These are phyloP conservation scores for Nephrotoma appendiculata DNA, from an alignment of 2,888 invertebrate species.

Conservation along the genomic window DNA sequence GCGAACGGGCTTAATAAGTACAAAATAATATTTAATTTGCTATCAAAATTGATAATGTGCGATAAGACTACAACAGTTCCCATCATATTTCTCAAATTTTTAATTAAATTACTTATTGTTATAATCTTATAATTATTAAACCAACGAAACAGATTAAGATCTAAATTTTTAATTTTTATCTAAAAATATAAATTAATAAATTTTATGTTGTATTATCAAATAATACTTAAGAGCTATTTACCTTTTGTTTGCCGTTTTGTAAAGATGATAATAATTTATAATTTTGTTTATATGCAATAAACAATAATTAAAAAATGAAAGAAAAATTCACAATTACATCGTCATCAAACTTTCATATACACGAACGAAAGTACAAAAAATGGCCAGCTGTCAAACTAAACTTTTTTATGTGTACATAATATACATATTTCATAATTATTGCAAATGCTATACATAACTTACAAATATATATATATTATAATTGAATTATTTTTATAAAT, in stretches of 20 bases:
- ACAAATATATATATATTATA: not conserved
- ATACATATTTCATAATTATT: not conserved
- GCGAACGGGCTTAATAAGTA: not conserved
- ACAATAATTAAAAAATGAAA: not conserved
- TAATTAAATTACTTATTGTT: not conserved
- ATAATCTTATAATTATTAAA: not conserved
- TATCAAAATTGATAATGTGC: not conserved
- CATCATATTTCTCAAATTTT: not conserved
- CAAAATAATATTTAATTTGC: not conserved
- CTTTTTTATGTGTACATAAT: not conserved
- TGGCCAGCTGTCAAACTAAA: not conserved
- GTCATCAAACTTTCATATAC: not conserved
- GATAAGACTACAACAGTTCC: not conserved
- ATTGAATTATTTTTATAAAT: not conserved
- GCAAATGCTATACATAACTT: not conserved
- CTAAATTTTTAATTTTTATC: not conserved
- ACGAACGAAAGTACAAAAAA: not conserved
- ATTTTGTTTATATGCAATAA: not conserved
- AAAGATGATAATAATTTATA: not conserved
- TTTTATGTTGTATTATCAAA: not conserved
- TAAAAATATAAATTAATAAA: not conserved
- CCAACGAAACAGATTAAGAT: not conserved
- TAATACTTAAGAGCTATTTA: not conserved
- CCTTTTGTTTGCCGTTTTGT: not conserved
- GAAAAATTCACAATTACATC: not conserved